Percentiles rank a stretch among this genome's conserved stretches.
Conservation (phyloP, 2,113 vertebrate genomes). For the Rhizomys pruinosus region DNA sequence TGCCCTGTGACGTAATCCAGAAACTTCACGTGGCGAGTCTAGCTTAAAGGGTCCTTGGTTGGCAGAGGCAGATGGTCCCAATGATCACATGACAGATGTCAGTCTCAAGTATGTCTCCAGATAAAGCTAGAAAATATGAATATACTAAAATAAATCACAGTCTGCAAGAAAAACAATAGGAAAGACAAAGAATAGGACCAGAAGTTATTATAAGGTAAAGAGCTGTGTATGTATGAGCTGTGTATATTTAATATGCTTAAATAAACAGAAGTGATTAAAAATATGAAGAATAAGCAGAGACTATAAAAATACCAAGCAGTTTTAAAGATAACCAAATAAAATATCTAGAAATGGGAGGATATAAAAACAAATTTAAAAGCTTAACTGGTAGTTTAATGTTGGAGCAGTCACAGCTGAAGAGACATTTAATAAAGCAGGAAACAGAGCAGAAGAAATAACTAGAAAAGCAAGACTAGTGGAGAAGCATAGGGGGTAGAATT, state of each 20-base stretch:
- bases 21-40: neutral
- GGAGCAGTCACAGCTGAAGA: neutral
- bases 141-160: neutral
- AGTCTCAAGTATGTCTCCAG: neutral
- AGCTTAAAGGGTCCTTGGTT: neutral
- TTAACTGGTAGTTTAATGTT: neutral
- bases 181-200: slow-evolving; percentile 13
- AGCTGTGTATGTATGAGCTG: neutral
- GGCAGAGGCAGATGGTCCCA: slow-evolving; percentile 32
- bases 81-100: neutral
- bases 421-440: slow-evolving; percentile 28
- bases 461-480: neutral
- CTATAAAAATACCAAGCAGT: slow-evolving; percentile 25
- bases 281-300: neutral
- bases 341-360: slow-evolving; percentile 18
- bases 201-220: neutral
- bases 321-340: slow-evolving; percentile 44
- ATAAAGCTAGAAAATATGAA: neutral
- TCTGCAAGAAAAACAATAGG: neutral
- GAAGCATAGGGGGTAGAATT: neutral
- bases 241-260: neutral
- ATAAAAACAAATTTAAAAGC: slow-evolving; percentile 18
- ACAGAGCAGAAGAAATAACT: neutral
- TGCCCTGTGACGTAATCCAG: neutral
- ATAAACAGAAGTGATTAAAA: slow-evolving; percentile 4